Percentiles rank a stretch among this genome's conserved stretches.
Evolutionary conservation across 2,113 vertebrate species (phyloP).

Genomic region (Heterocephalus glaber): DNA sequence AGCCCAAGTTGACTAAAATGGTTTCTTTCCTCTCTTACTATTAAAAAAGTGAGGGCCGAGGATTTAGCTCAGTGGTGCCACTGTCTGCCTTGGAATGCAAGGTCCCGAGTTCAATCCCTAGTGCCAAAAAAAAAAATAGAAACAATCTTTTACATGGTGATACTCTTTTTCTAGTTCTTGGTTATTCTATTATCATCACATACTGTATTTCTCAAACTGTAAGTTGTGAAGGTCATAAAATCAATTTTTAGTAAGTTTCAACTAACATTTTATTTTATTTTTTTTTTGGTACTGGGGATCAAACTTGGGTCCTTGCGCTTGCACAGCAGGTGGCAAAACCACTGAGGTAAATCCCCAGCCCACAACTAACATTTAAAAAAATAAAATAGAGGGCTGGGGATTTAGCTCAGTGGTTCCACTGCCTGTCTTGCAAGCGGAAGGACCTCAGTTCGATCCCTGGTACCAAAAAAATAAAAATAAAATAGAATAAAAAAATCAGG

Average conservation of each 20-base stretch:
- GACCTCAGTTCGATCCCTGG: too few relatives aligned
- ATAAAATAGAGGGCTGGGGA: neutral
- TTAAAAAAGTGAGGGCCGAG: neutral
- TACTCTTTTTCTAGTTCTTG: neutral
- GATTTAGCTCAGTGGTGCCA: too few relatives aligned
- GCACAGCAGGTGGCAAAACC: too few relatives aligned
- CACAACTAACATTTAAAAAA: neutral
- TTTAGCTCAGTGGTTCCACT: too few relatives aligned
- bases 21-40: neutral
- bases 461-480: too few relatives aligned
- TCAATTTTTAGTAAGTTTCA: conserved; percentile 1
- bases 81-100: too few relatives aligned
- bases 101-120: too few relatives aligned
- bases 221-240: neutral
- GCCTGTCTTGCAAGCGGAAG: too few relatives aligned
- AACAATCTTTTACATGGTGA: neutral
- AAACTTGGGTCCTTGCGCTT: too few relatives aligned
- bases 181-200: neutral
- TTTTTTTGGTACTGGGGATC: too few relatives aligned
- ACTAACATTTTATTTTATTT: neutral
- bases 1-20: neutral
- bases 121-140: neutral
- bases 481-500: neutral
- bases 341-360: too few relatives aligned
- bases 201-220: neutral